Percentiles rank a stretch among this genome's conserved stretches.
These are phyloP conservation scores for Chitala chitala DNA, from an alignment of 2,113 vertebrate species.

Conservation along the genomic window DNA sequence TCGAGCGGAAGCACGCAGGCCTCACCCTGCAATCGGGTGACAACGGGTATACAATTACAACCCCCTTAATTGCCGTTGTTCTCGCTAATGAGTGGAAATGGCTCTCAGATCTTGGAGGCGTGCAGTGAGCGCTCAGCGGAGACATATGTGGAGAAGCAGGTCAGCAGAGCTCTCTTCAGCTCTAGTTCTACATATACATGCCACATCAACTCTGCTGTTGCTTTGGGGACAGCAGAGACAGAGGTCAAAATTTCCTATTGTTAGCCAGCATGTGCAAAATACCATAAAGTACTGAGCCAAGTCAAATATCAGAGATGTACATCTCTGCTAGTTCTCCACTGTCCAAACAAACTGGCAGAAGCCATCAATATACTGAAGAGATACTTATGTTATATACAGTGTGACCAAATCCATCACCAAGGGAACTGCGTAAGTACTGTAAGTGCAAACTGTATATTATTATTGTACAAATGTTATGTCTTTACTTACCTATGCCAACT, in stretches of 20 bases:
- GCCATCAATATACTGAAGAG: background rate
- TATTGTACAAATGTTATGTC: background rate
- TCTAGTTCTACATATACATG: background rate
- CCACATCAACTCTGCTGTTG: background rate
- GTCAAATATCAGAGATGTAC: background rate
- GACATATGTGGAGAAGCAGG: background rate
- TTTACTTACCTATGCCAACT: too few species aligned
- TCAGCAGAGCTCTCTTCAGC: background rate
- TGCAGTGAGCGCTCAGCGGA: background rate
- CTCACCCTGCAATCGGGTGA: constrained; percentile 7
- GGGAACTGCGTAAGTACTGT: background rate
- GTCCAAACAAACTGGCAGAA: background rate
- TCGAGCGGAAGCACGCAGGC: background rate
- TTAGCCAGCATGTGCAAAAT: background rate
- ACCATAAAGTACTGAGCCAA: background rate
- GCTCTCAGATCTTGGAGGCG: background rate
- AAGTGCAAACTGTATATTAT: background rate
- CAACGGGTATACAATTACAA: background rate
- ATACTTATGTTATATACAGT: background rate
- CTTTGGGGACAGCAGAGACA: background rate
- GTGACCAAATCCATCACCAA: background rate
- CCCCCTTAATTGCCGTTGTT: background rate
- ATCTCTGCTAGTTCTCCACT: background rate
- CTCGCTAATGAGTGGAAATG: background rate
- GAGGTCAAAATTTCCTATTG: background rate